Base-by-base conservation (phyloP, 2,797 vertebrate species). In the Enteromius unitaeniatus region DNA sequence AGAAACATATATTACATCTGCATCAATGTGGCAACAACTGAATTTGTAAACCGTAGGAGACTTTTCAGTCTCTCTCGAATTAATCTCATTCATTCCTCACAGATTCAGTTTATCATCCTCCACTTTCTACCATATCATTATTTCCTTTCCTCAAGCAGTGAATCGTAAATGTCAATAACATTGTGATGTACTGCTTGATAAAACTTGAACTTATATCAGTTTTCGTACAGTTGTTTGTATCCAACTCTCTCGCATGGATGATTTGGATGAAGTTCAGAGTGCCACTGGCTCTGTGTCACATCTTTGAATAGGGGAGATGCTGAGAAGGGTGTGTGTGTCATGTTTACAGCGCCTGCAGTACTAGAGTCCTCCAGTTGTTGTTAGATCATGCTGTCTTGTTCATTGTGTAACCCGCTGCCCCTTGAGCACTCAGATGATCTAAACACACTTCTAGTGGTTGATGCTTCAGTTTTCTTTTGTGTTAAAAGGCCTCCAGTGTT, bases 391-490 rank as follows among this genome's bases (percentile, higher is more conserved):
- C 67, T 70, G 49, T 81, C 51, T 45, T 70, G 68, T 72, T 74
- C 42, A 51, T 28, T 60, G 67, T 80, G 67, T 58, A 72, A 31
- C 21, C 60, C 31, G 21, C 77, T 65, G 75, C 28, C 40, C 83
- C 42, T 51, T 51, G 31, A 74, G 49, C 73, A 19, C 62, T 74
- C 64, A 21, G 31, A 62, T 74, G 84, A 81, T 84, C 83, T 84
- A 55, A 73, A 65, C 77, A 53, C 77, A 45, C 19, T 65, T 65
- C 77, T 31, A 31, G 77, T 14, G 15, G 10, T 47, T 58, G 83
- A 74, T 51, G 79, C 86, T 91, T 92, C 89, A 91, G 90, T 92
- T 89, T 79, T 47, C 3, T 86, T 85, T 89, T 92, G 90, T 87
- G 88, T 85, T 83, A 70, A 86, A 87, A 73, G 65, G 76, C 86